These are phyloP conservation scores for Melipona beecheii DNA, from an alignment of 2,888 invertebrate genomes.

Conservation along the genomic window DNA sequence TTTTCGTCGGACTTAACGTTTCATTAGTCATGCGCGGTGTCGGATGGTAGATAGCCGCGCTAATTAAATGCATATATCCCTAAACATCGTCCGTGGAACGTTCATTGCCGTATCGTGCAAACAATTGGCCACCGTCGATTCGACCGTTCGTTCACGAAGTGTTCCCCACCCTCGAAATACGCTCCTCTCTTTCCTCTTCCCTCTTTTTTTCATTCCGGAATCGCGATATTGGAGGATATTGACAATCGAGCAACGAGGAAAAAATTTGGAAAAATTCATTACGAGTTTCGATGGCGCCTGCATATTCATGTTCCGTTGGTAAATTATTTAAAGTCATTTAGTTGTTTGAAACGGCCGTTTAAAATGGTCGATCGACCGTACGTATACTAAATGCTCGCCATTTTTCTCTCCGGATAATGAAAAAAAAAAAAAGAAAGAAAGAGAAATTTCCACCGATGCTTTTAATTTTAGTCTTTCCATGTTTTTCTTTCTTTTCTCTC, in stretches of 20 bases:
- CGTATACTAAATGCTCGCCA: background rate
- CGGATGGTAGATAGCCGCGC: constrained; percentile 52
- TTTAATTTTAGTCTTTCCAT: background rate
- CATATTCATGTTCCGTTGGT: constrained; percentile 32
- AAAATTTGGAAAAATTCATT: constrained; percentile 31
- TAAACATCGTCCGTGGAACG: constrained; percentile 31
- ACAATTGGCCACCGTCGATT: constrained; percentile 3
- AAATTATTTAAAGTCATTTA: constrained; percentile 32
- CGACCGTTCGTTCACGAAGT: constrained; percentile 6
- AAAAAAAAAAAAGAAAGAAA: background rate
- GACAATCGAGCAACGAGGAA: constrained; percentile 9
- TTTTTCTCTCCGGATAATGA: background rate
- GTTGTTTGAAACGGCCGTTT: constrained; percentile 21
- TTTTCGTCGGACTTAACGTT: constrained; percentile 66
- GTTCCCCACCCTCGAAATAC: background rate
- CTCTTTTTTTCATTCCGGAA: background rate
- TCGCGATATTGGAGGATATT: constrained; percentile 9
- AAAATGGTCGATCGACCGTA: constrained; percentile 6
- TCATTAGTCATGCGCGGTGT: constrained; percentile 60
- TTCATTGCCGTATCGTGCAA: constrained; percentile 3
- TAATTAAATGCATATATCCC: constrained; percentile 62
- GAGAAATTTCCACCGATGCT: background rate
- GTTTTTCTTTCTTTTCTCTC: background rate
- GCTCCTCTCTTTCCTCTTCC: background rate
- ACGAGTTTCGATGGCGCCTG: background rate